Conservation (phyloP, 92 coral and sea anemone species). For the Siderastrea siderea region DNA sequence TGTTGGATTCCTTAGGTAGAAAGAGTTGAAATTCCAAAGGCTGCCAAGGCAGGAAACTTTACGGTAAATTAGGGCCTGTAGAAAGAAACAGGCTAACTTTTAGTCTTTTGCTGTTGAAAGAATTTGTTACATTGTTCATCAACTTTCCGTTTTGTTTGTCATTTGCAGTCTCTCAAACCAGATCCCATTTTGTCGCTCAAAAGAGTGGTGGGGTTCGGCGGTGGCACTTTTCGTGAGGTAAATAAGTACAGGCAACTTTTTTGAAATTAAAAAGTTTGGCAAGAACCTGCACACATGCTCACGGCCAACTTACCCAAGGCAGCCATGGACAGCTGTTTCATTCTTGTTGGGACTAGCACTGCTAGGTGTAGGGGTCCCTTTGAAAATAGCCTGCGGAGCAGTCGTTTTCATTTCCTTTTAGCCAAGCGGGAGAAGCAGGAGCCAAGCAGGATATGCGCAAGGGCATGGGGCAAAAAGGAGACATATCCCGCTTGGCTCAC, state of each 20-base stretch:
- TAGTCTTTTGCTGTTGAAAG: not conserved
- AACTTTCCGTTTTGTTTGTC: not conserved
- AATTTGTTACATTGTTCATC: not conserved
- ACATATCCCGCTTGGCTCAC: too few relatives aligned
- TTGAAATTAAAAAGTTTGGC: too few relatives aligned
- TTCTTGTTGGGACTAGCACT: too few relatives aligned
- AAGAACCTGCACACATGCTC: too few relatives aligned
- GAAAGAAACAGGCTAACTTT: not conserved
- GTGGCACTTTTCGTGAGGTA: conserved; percentile 94
- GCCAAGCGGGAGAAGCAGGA: too few relatives aligned
- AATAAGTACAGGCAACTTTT: not conserved
- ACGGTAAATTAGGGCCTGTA: conserved; percentile 8
- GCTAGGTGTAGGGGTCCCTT: too few relatives aligned
- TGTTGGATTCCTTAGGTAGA: conserved; percentile 1
- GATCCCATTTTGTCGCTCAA: conserved; percentile 94
- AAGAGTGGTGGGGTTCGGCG: conserved; percentile 98
- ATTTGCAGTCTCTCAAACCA: conserved; percentile 89
- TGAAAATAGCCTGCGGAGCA: too few relatives aligned
- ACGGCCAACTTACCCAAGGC: too few relatives aligned
- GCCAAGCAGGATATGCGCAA: too few relatives aligned
- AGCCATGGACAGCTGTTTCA: too few relatives aligned
- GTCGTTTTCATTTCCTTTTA: too few relatives aligned
- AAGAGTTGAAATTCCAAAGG: conserved; percentile 44
- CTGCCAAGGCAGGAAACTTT: conserved; percentile 35
- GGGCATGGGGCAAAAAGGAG: too few relatives aligned